Evolutionary conservation across 2,888 invertebrate genomes (phyloP).

Genomic region (Muschampia plurimacula): DNA sequence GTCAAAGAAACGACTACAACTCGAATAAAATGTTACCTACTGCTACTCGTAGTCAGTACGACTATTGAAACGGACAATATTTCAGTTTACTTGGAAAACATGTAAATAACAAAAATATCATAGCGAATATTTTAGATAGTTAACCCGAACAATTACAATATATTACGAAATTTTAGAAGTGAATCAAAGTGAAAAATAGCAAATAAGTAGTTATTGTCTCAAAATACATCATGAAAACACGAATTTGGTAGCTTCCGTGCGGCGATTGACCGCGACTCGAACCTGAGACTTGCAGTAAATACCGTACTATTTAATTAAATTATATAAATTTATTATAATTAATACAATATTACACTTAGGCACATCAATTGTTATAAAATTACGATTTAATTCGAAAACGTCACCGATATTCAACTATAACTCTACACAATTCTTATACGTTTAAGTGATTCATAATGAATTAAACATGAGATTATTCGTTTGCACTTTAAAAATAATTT

Average conservation of each 20-base stretch:
- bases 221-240: conserved; percentile 59
- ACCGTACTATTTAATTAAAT: conserved; percentile 63
- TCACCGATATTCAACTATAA: conserved; percentile 66
- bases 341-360: conserved; percentile 84
- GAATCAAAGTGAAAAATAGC: conserved; percentile 38
- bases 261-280: conserved; percentile 51
- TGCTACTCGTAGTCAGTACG: conserved; percentile 57
- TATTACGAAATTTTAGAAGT: conserved; percentile 36
- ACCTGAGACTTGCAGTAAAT: conserved; percentile 64
- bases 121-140: conserved; percentile 23
- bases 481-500: conserved; percentile 48
- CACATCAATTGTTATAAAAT: conserved; percentile 86
- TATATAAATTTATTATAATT: conserved; percentile 71
- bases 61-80: conserved; percentile 42
- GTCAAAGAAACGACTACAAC: conserved; percentile 54
- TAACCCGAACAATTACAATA: conserved; percentile 25
- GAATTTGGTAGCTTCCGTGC: conserved; percentile 42
- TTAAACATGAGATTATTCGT: conserved; percentile 56
- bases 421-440: conserved; percentile 74
- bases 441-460: conserved; percentile 62
- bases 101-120: conserved; percentile 17
- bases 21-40: conserved; percentile 60
- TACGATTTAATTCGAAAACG: conserved; percentile 81
- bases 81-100: conserved; percentile 25
- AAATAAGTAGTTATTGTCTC: conserved; percentile 68